Evolutionary conservation across 2,797 vertebrate species (phyloP).

Genomic region (Danionella dracula): DNA sequence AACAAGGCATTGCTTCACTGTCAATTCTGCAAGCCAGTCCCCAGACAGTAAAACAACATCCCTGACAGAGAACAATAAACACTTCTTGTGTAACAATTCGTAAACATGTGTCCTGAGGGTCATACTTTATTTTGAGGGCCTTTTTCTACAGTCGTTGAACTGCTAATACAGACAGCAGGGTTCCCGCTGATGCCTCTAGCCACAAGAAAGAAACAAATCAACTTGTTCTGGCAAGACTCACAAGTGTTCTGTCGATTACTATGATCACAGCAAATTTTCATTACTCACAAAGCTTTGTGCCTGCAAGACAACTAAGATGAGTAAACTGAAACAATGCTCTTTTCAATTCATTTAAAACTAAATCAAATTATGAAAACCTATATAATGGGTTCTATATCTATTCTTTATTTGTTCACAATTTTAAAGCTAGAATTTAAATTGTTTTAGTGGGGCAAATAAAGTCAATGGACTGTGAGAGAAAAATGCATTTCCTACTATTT

Average conservation of each 20-base stretch:
- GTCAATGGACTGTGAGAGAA: no score
- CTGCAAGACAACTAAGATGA: constrained; percentile 8
- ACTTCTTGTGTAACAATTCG: constrained; percentile 39
- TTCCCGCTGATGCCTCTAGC: constrained; percentile 8
- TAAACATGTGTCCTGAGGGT: constrained; percentile 41
- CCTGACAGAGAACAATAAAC: constrained; percentile 36
- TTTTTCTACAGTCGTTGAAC: constrained; percentile 12
- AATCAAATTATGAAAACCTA: constrained; percentile 6
- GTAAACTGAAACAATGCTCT: neutral
- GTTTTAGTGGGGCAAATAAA: constrained; percentile 52
- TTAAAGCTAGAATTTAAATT: constrained; percentile 50
- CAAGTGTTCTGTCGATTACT: neutral
- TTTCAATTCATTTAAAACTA: neutral
- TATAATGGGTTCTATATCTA: neutral
- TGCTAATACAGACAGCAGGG: constrained; percentile 28
- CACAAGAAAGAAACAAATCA: constrained; percentile 22
- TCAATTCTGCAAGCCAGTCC: constrained; percentile 26
- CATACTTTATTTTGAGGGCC: constrained; percentile 27
- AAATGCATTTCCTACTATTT: no score
- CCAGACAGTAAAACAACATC: constrained; percentile 31
- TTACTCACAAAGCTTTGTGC: constrained; percentile 13
- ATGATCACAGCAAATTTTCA: constrained; percentile 19
- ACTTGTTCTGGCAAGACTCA: neutral
- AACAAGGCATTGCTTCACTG: constrained; percentile 33
- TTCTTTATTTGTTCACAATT: constrained; percentile 40